Base-by-base conservation (phyloP, 2,888 invertebrate species). In the Steinernema scapterisci region DNA sequence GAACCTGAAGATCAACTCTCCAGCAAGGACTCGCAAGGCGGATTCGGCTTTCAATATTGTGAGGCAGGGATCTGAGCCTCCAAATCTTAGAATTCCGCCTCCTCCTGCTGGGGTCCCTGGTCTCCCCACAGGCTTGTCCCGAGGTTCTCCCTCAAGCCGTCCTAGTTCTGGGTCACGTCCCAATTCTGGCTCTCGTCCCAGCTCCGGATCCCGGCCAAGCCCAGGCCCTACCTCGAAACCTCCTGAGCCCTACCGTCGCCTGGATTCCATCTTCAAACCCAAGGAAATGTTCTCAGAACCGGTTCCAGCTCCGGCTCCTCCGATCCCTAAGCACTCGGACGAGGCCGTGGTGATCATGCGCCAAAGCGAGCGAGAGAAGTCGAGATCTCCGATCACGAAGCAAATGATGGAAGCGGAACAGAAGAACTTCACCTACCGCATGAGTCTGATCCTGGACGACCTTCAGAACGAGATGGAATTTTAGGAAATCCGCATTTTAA, bases 381-480 rank as follows among this genome's bases (percentile, higher is more conserved):
- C 81, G 70, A 21, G 38, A 7, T 46, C 45, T 13, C 71, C 63
- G 16, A 31, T 63, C 31, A 9, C 11, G 11, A 63, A 63, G 19
- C 21, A 27, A 16, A 38, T 63, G 63, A 25, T 46, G 21, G 71
- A 71, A 1, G 73, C 73, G 43, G 74, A 76, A 23, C 43, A 71
- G 44, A 19, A 43, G 19, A 71, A 76, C 21, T 87, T 85, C 70
- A 83, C 84, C 73, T 79, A 85, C 72, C 75, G 87, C 54, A 85
- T 87, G 71, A 80, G 80, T 63, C 72, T 85, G 46, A 84, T 87
- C 56, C 76, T 87, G 63, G 85, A 87, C 75, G 83, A 82, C 72
- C 78, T 87, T 48, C 81, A 86, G 45, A 54, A 74, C 63, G 79
- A 81, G 45, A 63, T 71, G 13, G 78, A 75, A 72, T 63, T 63